phyloP scores from a whole-genome alignment of 2,113 vertebrate genomes.

The Pionites leucogaster region DNA sequence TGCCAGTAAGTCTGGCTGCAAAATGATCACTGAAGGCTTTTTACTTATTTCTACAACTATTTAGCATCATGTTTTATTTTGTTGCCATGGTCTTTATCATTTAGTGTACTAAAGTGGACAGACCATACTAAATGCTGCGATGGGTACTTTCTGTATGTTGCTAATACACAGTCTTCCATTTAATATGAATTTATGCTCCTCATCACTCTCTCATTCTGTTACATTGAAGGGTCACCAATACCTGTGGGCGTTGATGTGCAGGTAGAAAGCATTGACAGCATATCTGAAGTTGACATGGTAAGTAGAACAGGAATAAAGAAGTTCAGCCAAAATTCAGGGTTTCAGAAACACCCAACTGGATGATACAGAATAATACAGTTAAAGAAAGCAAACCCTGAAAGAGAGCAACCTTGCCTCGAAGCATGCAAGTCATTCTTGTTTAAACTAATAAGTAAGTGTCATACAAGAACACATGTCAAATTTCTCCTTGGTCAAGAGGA shows the following conservation, averaged over 20 bases:
- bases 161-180: neutral
- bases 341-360: neutral
- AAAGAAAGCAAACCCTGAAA: neutral
- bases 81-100: neutral
- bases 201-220: constrained; percentile 12
- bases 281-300: constrained; percentile 96
- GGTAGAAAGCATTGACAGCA: constrained; percentile 92
- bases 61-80: neutral
- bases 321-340: neutral
- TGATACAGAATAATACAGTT: neutral
- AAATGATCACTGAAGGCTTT: neutral
- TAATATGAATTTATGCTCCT: neutral
- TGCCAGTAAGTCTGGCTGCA: neutral
- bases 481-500: neutral
- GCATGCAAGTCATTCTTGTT: neutral
- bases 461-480: neutral
- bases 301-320: constrained; percentile 32
- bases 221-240: constrained; percentile 81
- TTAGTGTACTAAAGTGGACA: neutral
- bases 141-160: neutral
- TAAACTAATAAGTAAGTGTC: neutral
- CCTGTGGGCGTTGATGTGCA: constrained; percentile 91
- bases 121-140: neutral
- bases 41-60: neutral
- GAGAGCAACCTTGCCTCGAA: neutral